These are phyloP conservation scores for Caligus rogercresseyi DNA, from an alignment of 1,140 invertebrate genomes.

Conservation along the genomic window DNA sequence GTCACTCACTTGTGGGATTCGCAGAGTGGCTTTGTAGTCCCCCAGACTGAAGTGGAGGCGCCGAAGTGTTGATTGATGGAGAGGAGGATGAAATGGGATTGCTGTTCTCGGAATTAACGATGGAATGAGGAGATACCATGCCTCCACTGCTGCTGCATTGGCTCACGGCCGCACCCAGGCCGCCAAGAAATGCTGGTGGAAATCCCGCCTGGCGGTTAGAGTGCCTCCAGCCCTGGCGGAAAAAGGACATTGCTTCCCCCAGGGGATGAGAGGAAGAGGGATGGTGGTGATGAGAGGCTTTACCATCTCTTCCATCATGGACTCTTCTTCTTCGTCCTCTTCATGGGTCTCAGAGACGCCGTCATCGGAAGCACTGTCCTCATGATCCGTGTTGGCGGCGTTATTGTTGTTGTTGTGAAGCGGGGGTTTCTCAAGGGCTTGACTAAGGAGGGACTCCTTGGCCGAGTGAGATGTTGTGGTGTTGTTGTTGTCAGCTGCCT, in stretches of 20 bases:
- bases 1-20: conserved; percentile 19
- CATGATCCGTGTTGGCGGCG: not conserved
- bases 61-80: not conserved
- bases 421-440: conserved; percentile 4
- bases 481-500: not conserved
- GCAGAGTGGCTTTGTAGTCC: conserved; percentile 16
- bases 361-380: not conserved
- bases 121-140: not conserved
- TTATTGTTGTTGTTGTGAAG: not conserved
- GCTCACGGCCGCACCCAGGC: not conserved
- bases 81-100: not conserved
- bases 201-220: conserved; percentile 20
- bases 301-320: not conserved
- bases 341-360: not conserved
- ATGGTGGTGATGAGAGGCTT: not conserved
- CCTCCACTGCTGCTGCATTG: not conserved
- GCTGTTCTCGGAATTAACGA: not conserved
- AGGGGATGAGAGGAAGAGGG: not conserved
- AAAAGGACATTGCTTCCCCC: not conserved
- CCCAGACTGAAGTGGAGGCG: not conserved
- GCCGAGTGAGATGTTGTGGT: no score
- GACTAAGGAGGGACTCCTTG: conserved; percentile 17
- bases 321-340: not conserved
- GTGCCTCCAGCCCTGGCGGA: conserved; percentile 18
- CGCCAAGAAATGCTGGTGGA: conserved; percentile 14